Base-by-base conservation (phyloP, 2,888 invertebrate genomes). In the Tetragonisca angustula region DNA sequence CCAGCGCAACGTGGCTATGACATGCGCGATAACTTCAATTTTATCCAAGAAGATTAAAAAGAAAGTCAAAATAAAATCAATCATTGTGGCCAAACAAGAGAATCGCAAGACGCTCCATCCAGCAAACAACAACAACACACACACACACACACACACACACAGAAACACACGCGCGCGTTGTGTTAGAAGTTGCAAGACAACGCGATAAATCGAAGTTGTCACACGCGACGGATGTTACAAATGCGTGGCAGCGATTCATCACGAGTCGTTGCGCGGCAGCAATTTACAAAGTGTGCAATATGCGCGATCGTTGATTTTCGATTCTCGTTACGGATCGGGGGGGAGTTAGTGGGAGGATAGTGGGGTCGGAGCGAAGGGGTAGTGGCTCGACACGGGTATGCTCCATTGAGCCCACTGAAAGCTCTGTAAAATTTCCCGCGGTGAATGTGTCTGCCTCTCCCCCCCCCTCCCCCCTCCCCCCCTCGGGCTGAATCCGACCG, bases 281-380 rank as follows among this genome's bases (percentile, higher is more conserved):
- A 79, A 79, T 74, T 70, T 64, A 13, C 74, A 52, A 74, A 59
- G 56, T 52, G 81, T 65, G 69, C 81, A 32, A 73, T 71, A 79
- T 50, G 62, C 79, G 32, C 54, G 19, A 27, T 52, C 27, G 36
- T 82, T 74, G 74, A 79, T 79, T 82, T 59, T 70, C 73, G 59
- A 81, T 69, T 81, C 72, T 73, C 72, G 27, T 69, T 69, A 52
- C 0, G 50, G 49, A 49, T 6, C n/a, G 56, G 9, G 27, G 27
- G 21, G 6, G 1, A 6, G 17, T 13, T 17, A n/a, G 32, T 11
- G 6, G 6, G 21, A 36, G 27, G 6, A 32, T 2, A 21, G 17
- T 11, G 19, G 49, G 5, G 27, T 32, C 32, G 32, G 32, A 32
- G 32, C 32, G 32, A 32, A 32, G 32, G 32, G 32, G 32, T 32